phyloP scores from a whole-genome alignment of 2,888 invertebrate species.

The Pyrochroa serraticornis region DNA sequence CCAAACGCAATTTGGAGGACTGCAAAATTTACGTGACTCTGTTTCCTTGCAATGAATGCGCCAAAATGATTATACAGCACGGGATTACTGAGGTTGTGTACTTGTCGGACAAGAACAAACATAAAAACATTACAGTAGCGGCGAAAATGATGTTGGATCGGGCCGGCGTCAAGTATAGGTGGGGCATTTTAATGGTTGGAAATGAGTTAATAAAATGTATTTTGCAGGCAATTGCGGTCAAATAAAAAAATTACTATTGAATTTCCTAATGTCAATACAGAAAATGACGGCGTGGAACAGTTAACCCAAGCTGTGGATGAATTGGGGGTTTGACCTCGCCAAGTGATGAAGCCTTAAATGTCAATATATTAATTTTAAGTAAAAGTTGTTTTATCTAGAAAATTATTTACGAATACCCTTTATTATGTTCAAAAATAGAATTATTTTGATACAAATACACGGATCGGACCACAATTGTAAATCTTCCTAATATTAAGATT shows the following conservation, averaged over 20 bases:
- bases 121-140: constrained; percentile 72
- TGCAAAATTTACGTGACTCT: constrained; percentile 87
- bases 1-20: constrained; percentile 65
- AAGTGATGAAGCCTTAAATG: no score
- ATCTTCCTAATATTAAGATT: no score
- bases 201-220: constrained; percentile 29
- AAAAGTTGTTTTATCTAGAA: no score
- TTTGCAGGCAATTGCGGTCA: constrained; percentile 9
- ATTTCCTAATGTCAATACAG: neutral
- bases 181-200: constrained; percentile 22
- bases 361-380: no score
- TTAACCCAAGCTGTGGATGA: no score
- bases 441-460: no score
- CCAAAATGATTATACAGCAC: constrained; percentile 94
- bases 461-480: no score
- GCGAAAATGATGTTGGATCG: constrained; percentile 83
- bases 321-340: no score
- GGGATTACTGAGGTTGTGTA: constrained; percentile 82
- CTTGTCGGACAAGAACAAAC: constrained; percentile 79
- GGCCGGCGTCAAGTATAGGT: constrained; percentile 74
- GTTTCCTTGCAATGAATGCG: constrained; percentile 98
- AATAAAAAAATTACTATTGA: constrained; percentile 7
- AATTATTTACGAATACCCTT: no score
- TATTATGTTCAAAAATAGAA: no score
- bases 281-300: no score